phyloP scores from a whole-genome alignment of 2,797 vertebrate species.

The Chloroceryle inda region DNA sequence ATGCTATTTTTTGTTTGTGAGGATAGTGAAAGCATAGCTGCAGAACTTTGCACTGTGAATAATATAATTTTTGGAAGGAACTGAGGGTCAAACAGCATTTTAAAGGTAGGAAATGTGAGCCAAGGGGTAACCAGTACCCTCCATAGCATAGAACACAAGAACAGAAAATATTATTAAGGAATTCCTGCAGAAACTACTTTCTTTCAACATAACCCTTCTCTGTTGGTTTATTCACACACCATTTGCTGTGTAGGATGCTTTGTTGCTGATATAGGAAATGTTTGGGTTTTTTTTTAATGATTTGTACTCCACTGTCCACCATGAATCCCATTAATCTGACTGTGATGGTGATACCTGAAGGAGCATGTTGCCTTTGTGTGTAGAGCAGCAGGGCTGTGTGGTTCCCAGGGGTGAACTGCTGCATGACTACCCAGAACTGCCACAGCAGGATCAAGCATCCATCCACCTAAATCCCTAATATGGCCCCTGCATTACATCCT shows the following conservation, averaged over 20 bases:
- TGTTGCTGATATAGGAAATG: neutral
- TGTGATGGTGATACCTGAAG: neutral
- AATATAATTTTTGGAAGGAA: neutral
- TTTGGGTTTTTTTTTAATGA: rapidly evolving
- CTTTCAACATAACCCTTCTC: neutral
- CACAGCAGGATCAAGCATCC: neutral
- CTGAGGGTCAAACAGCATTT: neutral
- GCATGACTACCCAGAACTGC: rapidly evolving
- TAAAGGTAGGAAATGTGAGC: neutral
- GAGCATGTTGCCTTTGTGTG: neutral
- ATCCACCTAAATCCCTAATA: neutral
- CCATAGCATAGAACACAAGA: neutral
- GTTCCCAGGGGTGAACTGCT: neutral
- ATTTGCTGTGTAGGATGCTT: neutral
- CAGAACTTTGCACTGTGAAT: neutral
- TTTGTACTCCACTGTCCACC: neutral
- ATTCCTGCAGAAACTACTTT: neutral
- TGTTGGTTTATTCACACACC: neutral
- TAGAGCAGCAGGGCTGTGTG: neutral
- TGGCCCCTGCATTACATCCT: neutral
- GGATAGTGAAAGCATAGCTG: neutral
- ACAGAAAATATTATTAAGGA: neutral
- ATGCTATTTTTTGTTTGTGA: neutral
- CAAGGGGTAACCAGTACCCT: neutral
- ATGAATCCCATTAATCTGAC: neutral